Base-by-base conservation (phyloP, 2,888 invertebrate genomes). In the Callyntrura sp. region DNA sequence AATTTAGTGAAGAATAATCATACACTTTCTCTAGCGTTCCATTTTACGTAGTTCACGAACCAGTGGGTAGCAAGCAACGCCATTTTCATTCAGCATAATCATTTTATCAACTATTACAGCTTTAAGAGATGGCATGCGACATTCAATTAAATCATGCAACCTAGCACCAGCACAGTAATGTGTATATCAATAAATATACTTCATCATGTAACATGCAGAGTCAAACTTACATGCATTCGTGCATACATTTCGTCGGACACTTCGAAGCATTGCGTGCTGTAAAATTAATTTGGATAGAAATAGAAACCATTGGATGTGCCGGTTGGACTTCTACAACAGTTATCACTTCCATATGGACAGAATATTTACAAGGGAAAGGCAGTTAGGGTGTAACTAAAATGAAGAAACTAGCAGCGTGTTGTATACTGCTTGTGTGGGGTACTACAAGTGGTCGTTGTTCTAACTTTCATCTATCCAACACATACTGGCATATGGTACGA, bases 301-400 rank as follows among this genome's bases (percentile, higher is more conserved):
- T 78, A 25, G 43, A 45, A 81, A 81, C 79, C 81, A 79, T 68
- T 11, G 17, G 6, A 48, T 68, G 81, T 55, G 81, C 73, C 81
- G 48, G 51, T 68, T 81, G 70, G 87, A 87, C 87, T 87, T 87
- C 87, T 87, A 87, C 87, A 87, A 87, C 87, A 87, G 87, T 65
- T 86, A 81, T 81, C 55, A 12, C 65, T 68, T 79, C 45, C 48
- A 45, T 4, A 20, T 11, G 43, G 25, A 28, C 23, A 48, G 9
- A 43, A 35, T 25, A 11, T 45, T 25, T 23, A n/a, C 25, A 11
- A 17, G 79, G 60, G 14, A 9, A 14, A 35, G 20, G 14, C 35
- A 43, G 43, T n/a, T n/a, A 60, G 60, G 79, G 51, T 79, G 1
- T 60, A 35, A 57, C 28, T 48, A 68, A 62, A 62, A 62, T 25